These are phyloP conservation scores for Bombus pyrosoma DNA, from an alignment of 1,140 invertebrate genomes.

Conservation along the genomic window DNA sequence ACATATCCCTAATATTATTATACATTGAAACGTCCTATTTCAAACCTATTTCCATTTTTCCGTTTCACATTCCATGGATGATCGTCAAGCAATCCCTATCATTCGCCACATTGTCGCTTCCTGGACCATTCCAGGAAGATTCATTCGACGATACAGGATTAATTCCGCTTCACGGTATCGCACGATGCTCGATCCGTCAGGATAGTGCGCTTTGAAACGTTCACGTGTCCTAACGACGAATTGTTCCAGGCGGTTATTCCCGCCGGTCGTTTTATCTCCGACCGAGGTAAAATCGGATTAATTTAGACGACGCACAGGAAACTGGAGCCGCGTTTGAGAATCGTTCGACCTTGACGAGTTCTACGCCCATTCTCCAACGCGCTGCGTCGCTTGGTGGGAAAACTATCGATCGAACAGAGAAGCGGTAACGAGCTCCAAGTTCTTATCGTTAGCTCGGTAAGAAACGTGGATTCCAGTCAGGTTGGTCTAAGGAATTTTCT, in stretches of 20 bases:
- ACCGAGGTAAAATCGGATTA: conserved; percentile 14
- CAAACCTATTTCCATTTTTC: neutral
- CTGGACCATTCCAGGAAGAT: neutral
- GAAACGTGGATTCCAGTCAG: neutral
- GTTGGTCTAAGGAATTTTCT: neutral
- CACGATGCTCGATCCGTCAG: neutral
- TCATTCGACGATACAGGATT: conserved; percentile 28
- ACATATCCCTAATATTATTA: neutral
- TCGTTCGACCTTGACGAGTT: conserved; percentile 19
- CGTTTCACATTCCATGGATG: neutral
- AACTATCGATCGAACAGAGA: conserved; percentile 1
- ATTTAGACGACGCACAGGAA: conserved; percentile 10
- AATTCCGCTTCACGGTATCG: conserved; percentile 49
- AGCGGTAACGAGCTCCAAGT: neutral
- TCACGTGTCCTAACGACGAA: neutral
- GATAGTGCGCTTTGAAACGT: neutral
- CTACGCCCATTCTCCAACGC: neutral
- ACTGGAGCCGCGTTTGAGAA: neutral
- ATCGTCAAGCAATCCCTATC: neutral
- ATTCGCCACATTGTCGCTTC: neutral
- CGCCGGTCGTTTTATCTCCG: conserved; percentile 4
- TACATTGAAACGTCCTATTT: neutral
- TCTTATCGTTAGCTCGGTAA: neutral
- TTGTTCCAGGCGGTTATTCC: conserved; percentile 10
- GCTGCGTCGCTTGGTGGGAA: neutral